Base-by-base conservation (phyloP, 2,797 vertebrate species). In the Lophotriccus pileatus region DNA sequence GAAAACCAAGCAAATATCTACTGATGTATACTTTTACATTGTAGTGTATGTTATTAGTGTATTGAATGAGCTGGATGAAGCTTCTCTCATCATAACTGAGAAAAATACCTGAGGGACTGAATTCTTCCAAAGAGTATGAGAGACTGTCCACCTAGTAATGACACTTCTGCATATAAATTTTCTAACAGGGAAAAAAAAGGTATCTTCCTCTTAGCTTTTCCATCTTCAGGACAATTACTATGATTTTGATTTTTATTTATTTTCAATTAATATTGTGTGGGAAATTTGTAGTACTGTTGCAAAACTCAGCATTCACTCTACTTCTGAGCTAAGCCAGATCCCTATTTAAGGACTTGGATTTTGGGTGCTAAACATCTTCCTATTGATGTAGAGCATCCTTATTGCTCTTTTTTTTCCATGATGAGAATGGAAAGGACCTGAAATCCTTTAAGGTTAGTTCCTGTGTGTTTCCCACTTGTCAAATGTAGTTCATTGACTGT, bases 41-140 rank as follows among this genome's bases (percentile, higher is more conserved):
- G 7, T 24, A 59, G 7, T 58, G 1, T 41, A 34, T 5, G 2
- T 36, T 53, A 46, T 50, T 47, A 60, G 9, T 4, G 0, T 32
- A 41, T 27, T 85, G 43, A 55, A 59, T 55, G 8, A 50, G 8
- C 27, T 83, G 7, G 13, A 9, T 55, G 17, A 13, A 62, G 17
- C 20, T 72, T 75, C 47, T 52, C 19, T 36, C 15, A 63, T 55
- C 8, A 14, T 60, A 75, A 68, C 4, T 50, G 14, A 64, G 47
- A 36, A 89, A 87, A 81, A 30, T 12, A 43, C 3, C 36, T 43
- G 62, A 47, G n/a, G 10, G 15, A 36, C 24, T 47, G 28, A 78
- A 27, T 30, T 82, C 15, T 87, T 84, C 25, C 19, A 36, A 47
- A 81, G 20, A 41, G 15, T 25, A 14, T 28, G 8, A 87, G 67